Evolutionary conservation across 2,888 invertebrate genomes (phyloP).

Genomic region (Leptopilina myrica): DNA sequence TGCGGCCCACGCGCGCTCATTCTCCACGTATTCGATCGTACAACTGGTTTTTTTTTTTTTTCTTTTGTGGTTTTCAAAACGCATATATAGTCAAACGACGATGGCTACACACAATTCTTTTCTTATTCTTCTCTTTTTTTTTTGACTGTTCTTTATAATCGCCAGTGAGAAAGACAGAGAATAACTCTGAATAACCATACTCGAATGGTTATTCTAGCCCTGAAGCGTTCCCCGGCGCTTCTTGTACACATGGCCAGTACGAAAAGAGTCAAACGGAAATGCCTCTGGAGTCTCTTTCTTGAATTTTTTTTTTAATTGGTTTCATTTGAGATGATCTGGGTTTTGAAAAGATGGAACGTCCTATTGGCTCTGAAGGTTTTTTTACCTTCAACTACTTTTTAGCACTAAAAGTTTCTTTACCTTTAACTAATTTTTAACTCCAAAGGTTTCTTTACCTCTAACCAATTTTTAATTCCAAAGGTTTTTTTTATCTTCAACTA

Average conservation of each 20-base stretch:
- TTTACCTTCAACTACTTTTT: no score
- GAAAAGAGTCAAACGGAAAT: background rate
- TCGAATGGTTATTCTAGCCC: constrained; percentile 53
- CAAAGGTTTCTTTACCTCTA: no score
- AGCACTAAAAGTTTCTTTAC: no score
- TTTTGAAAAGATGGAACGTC: no score
- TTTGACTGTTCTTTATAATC: constrained; percentile 75
- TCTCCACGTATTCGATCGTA: constrained; percentile 63
- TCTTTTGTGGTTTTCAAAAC: no score
- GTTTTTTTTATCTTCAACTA: no score
- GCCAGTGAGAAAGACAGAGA: constrained; percentile 58
- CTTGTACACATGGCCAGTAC: background rate
- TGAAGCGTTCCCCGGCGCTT: constrained; percentile 61
- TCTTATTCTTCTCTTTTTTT: constrained; percentile 66
- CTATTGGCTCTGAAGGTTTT: no score
- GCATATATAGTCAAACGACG: constrained; percentile 70
- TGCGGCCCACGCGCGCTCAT: constrained; percentile 75
- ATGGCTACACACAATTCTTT: constrained; percentile 68
- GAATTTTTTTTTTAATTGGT: no score
- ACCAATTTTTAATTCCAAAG: no score
- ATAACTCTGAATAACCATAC: no score
- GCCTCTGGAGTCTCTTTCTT: background rate
- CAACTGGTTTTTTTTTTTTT: constrained; percentile 73
- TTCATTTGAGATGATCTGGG: no score
- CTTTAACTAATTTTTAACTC: no score